These are phyloP conservation scores for Apeira syringaria DNA, from an alignment of 2,888 invertebrate species.

Conservation along the genomic window DNA sequence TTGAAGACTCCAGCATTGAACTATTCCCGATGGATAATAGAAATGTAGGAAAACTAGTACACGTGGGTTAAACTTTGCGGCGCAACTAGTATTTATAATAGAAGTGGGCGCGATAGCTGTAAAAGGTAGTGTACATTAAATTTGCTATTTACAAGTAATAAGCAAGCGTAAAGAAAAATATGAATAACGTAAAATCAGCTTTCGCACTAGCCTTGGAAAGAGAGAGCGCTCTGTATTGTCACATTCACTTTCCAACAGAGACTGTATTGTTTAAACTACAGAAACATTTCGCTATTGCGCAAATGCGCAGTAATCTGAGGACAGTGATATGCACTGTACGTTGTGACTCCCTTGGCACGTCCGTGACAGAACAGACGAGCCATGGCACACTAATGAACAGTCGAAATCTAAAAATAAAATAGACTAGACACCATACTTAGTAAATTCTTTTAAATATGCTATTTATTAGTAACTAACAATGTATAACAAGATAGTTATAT, in stretches of 20 bases:
- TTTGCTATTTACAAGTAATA: neutral
- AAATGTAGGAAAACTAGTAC: too few species aligned
- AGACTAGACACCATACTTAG: too few species aligned
- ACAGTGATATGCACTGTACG: neutral
- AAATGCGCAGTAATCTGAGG: neutral
- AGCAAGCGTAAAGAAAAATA: slow-evolving; percentile 1
- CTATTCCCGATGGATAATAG: too few species aligned
- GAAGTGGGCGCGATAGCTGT: neutral
- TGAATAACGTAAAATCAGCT: slow-evolving; percentile 4
- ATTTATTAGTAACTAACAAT: too few species aligned
- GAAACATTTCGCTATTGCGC: slow-evolving; percentile 4
- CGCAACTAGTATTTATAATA: too few species aligned
- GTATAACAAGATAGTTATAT: too few species aligned
- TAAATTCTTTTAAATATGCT: too few species aligned
- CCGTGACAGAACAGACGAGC: slow-evolving; percentile 1
- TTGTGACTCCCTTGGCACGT: slow-evolving; percentile 11
- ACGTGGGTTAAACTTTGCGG: too few species aligned
- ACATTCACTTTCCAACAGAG: slow-evolving; percentile 45
- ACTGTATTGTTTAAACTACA: slow-evolving; percentile 32
- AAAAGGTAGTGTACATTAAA: neutral
- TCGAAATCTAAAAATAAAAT: too few species aligned
- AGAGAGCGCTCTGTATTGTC: slow-evolving; percentile 42
- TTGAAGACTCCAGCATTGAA: too few species aligned
- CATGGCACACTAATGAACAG: neutral
- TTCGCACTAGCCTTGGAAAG: slow-evolving; percentile 28